These are phyloP conservation scores for Diarsia brunnea DNA, from an alignment of 2,888 invertebrate genomes.

Conservation along the genomic window DNA sequence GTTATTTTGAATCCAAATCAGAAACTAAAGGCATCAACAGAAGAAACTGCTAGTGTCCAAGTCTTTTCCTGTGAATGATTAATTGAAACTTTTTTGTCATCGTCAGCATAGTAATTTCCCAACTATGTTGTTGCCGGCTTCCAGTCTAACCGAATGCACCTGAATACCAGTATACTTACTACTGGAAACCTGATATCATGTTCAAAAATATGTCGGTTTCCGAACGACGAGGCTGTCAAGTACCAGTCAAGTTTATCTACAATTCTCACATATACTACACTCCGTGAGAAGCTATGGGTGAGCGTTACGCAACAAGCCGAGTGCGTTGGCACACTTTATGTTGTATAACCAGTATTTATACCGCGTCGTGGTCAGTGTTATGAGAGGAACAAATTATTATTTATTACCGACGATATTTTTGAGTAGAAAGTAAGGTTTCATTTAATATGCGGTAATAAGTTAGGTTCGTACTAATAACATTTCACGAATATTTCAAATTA, in stretches of 20 bases:
- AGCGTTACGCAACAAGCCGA: slow-evolving; percentile 71
- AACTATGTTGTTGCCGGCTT: too few species aligned
- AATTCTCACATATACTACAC: slow-evolving; percentile 64
- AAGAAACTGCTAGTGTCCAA: too few species aligned
- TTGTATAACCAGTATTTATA: slow-evolving; percentile 63
- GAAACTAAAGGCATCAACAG: too few species aligned
- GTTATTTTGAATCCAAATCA: too few species aligned
- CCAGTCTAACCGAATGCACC: too few species aligned
- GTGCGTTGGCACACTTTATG: slow-evolving; percentile 71
- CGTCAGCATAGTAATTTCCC: too few species aligned
- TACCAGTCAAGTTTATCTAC: slow-evolving; percentile 47
- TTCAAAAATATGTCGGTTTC: too few species aligned
- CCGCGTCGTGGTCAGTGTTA: slow-evolving; percentile 34
- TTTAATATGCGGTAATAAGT: not conserved
- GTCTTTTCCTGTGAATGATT: too few species aligned
- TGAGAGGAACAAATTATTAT: slow-evolving; percentile 37
- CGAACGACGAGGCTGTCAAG: too few species aligned
- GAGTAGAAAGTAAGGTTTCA: slow-evolving; percentile 18
- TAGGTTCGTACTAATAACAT: not conserved
- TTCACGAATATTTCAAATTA: not conserved
- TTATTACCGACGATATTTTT: slow-evolving; percentile 3
- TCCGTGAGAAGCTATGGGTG: slow-evolving; percentile 64
- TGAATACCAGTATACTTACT: too few species aligned
- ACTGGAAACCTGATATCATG: too few species aligned
- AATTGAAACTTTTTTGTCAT: too few species aligned